Evolutionary conservation across 1,140 invertebrate species (phyloP), one percentile per base, ranked within the genome.

Genomic region (Pseudomyrmex cubaensis): DNA sequence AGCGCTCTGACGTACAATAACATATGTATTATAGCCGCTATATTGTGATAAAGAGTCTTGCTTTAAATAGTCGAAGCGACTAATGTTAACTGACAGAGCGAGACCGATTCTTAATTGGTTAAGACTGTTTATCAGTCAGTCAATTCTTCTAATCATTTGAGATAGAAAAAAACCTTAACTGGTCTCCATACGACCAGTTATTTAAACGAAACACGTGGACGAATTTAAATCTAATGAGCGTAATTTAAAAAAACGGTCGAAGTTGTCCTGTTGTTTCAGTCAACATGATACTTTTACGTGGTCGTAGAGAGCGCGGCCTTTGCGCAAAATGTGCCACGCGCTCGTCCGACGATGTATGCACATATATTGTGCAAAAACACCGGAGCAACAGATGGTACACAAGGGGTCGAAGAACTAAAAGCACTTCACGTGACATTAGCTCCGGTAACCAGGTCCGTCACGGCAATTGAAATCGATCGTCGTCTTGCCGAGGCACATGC

Each of bases 361-460:
- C 1, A 13, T 13, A 7, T 69, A 69, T 78, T 78, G 57, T 78
- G 64, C 76, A 78, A 78, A 78, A 78, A 59, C 22, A 35, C 9
- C 25, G 57, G 35, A 57, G 84, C 85, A 86, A 87, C 85, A 86
- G 77, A 86, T 86, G 76, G 64, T 48, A 74, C 10, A 17, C 25
- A 2, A 8, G 48, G 70, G 84, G 84, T 76, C 84, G 56, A 75
- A 35, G 63, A 75, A 82, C 84, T 25, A 69, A 50, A 46, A 69
- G 46, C 15, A 25, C 5, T 61, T 75, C 56, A 59, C 77, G 63
- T 75, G 70, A 82, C 61, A 54, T 52, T 20, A n/a, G 22, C 54
- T 66, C n/a, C 12, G 44, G 8, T n/a, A 54, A 67, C n/a, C 22
- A 50, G 15, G 50, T 73, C 46, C 61, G 66, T 78, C 59, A 56